Evolutionary conservation across 2,797 vertebrate species (phyloP), one percentile per base, ranked within the genome.

Genomic region (Rhadinocentrus ornatus): DNA sequence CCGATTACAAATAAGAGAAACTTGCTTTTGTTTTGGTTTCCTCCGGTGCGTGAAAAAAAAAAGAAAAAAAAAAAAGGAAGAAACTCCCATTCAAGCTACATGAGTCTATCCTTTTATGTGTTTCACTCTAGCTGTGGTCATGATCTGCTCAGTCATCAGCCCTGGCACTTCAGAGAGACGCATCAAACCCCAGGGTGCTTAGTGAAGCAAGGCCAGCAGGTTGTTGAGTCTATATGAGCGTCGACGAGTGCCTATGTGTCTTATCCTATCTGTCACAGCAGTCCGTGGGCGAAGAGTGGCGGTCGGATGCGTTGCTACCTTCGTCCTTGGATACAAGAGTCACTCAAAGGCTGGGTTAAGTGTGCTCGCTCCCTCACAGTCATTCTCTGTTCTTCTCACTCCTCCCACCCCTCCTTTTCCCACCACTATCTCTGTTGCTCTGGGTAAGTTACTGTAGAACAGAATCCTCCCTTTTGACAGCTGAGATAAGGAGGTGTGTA

Each of bases 301-400:
- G 69, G 77, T 88, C 62, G 41, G 86, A 89, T 79, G 82, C 85
- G 89, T 93, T 89, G 93, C 93, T 90, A 90, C 91, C 88, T 94
- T 93, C 83, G 86, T 94, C 95, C 94, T 93, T 95, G 93, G 95
- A 95, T 94, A 94, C 93, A 90, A 89, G 90, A 94, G 92, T 92
- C 93, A 89, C 88, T 93, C 89, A 81, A 88, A 89, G 89, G 87
- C 92, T 92, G 91, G 90, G 92, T 93, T 83, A 83, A 85, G 83
- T 65, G 70, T 27, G 73, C 85, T 90, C 81, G 56, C 83, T 87
- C 71, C 80, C 87, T 91, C 81, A 81, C 87, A 91, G 85, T 87
- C 84, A 78, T 82, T 82, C 90, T 84, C 89, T 85, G 86, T 91
- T 88, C 88, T 85, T 82, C 90, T 87, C 84, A 79, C 87, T 84